These are phyloP conservation scores for Melipona quadrifasciata DNA, from an alignment of 1,140 invertebrate species.

Conservation along the genomic window DNA sequence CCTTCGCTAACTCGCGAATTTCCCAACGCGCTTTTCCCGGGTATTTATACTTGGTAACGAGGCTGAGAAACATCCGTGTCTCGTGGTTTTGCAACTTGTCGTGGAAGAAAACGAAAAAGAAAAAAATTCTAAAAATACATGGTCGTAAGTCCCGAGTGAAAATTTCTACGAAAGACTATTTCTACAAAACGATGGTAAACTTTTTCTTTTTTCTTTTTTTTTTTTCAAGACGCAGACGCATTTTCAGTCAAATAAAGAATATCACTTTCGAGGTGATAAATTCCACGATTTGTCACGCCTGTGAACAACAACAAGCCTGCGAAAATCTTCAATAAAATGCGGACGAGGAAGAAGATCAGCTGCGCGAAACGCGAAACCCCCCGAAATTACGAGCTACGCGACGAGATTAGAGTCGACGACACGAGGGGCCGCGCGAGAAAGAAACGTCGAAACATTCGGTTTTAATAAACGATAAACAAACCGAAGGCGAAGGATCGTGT, in stretches of 20 bases:
- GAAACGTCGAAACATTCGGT: constrained; percentile 31
- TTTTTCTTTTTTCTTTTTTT: too few relatives aligned
- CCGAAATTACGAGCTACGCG: not conserved
- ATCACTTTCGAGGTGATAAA: too few relatives aligned
- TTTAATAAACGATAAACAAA: constrained; percentile 51
- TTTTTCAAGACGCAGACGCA: too few relatives aligned
- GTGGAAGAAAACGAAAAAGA: too few relatives aligned
- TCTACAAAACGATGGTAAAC: too few relatives aligned
- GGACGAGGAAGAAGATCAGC: not conserved
- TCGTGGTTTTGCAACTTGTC: not conserved
- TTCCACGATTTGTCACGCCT: too few relatives aligned
- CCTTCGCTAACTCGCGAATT: not conserved
- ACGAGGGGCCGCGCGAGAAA: not conserved
- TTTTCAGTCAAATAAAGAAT: too few relatives aligned
- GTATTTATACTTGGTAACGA: not conserved
- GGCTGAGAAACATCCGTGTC: not conserved
- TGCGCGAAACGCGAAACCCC: not conserved
- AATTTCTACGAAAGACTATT: too few relatives aligned
- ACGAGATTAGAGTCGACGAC: not conserved
- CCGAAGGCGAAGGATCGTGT: not conserved
- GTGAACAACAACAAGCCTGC: too few relatives aligned
- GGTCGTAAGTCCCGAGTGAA: too few relatives aligned
- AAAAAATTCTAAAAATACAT: too few relatives aligned
- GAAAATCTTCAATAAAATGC: not conserved
- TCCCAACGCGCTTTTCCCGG: not conserved